Conservation (phyloP, 2,888 invertebrate species). For the Notodromas monacha region DNA sequence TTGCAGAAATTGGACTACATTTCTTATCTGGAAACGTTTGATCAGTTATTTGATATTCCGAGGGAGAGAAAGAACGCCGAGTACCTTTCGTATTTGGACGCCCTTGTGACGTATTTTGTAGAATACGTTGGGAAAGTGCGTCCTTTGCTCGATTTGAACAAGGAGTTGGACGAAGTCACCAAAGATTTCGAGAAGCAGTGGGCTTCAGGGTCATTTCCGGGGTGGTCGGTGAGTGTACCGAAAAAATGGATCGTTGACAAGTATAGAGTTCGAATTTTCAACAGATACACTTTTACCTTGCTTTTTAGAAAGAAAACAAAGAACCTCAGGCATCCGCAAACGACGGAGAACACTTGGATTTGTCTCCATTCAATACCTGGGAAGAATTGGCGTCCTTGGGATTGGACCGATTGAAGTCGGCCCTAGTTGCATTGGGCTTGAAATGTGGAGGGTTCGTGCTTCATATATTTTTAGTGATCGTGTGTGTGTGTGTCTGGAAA, state of each 20-base stretch:
- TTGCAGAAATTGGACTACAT: slow-evolving; percentile 76
- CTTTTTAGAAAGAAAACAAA: slow-evolving; percentile 47
- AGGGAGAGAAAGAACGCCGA: slow-evolving; percentile 25
- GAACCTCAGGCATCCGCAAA: slow-evolving; percentile 70
- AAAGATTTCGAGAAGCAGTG: slow-evolving; percentile 55
- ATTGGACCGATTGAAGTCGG: slow-evolving; percentile 80
- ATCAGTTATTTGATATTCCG: slow-evolving; percentile 77
- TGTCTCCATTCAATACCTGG: slow-evolving; percentile 91
- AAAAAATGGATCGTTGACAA: slow-evolving; percentile 7
- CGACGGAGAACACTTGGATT: slow-evolving; percentile 77
- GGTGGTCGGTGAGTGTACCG: slow-evolving; percentile 42
- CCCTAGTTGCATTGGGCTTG: slow-evolving; percentile 70
- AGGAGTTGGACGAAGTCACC: slow-evolving; percentile 39
- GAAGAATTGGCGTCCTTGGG: slow-evolving; percentile 89
- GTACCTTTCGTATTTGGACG: slow-evolving; percentile 40
- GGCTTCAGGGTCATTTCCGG: slow-evolving; percentile 60
- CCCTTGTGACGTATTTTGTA: slow-evolving; percentile 48
- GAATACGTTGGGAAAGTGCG: slow-evolving; percentile 49
- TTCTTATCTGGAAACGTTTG: slow-evolving; percentile 64
- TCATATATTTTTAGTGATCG: too few species aligned
- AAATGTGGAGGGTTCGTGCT: slow-evolving; percentile 85
- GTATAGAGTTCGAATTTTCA: too few species aligned
- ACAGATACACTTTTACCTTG: too few species aligned
- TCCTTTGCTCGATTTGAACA: slow-evolving; percentile 47
- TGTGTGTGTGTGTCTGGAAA: too few species aligned